Evolutionary conservation across 2,888 invertebrate species (phyloP), one percentile per base, ranked within the genome.

Genomic region (Pilophorus perplexus): DNA sequence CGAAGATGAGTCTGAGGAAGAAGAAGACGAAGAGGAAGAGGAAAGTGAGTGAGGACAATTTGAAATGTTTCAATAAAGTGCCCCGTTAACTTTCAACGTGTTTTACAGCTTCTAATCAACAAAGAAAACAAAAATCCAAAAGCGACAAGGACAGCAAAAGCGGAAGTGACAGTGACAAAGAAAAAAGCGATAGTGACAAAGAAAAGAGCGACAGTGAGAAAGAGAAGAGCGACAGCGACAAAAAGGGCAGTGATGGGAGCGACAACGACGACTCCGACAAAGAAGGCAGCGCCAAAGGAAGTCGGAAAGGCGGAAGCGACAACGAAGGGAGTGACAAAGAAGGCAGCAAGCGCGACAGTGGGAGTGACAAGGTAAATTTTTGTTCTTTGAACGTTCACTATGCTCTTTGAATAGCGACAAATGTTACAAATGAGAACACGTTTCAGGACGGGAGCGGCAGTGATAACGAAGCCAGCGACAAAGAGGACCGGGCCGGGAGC

Each of bases 1-100:
- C 46, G 84, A 84, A 67, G 84, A 84, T 70, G 80, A 82, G 71
- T 82, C 82, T n/a, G n/a, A n/a, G 20, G 74, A 72, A 54, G 72
- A 69, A 27, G 70, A 72, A 23, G 69, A 70, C 22, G 68, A 69
- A 42, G 67, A 67, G n/a, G 69, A 59, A 16, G 69, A 68, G 48
- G 52, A 52, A 52, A 12, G 46, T 46, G 54, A 68, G 60, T 44
- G 69, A 68, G 8, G 4, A 37, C 22, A 52, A 5, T 55, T 59
- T 60, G 10, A 1, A 4, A 46, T 46, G 16, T 48, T 67, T 54
- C 23, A 62, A 27, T 18, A 37, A 52, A 25, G 10, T 37, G 23
- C n/a, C 16, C 59, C 6, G 25, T 42, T 3, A 59, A 6, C 10
- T n/a, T n/a, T n/a, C n/a, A n/a, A n/a, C n/a, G n/a, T n/a, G n/a